These are phyloP conservation scores for Hololepta plana DNA, from an alignment of 2,888 invertebrate genomes.

Conservation along the genomic window DNA sequence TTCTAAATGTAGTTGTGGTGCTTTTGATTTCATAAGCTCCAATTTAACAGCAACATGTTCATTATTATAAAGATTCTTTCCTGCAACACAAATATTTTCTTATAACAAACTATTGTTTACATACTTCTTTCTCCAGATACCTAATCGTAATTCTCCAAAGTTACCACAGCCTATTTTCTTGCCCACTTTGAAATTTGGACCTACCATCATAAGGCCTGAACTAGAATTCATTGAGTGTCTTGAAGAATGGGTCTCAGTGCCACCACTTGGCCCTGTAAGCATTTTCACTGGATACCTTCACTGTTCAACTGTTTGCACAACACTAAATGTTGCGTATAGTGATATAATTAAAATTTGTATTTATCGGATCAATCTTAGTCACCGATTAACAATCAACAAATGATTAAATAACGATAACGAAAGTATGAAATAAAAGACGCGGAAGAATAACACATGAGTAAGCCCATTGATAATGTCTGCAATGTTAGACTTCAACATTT, in stretches of 20 bases:
- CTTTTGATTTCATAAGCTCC: conserved; percentile 99
- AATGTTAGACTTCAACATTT: too few species aligned
- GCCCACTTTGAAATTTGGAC: conserved; percentile 98
- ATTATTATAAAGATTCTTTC: conserved; percentile 98
- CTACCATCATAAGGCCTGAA: conserved; percentile 92
- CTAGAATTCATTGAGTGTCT: conserved; percentile 61
- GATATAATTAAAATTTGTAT: too few species aligned
- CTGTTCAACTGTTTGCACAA: too few species aligned
- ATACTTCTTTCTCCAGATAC: conserved; percentile 35
- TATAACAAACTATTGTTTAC: too few species aligned
- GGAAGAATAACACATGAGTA: too few species aligned
- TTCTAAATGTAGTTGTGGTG: conserved; percentile 98
- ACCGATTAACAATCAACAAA: too few species aligned
- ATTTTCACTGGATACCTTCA: too few species aligned
- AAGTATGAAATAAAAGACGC: too few species aligned
- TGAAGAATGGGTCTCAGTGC: conserved; percentile 59
- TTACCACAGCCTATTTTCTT: conserved; percentile 99
- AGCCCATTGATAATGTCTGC: too few species aligned
- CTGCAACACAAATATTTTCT: conserved; percentile 5
- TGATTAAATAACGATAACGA: too few species aligned
- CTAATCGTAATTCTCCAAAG: conserved; percentile 96
- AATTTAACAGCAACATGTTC: conserved; percentile 99
- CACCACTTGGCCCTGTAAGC: conserved; percentile 13
- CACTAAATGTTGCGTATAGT: too few species aligned
- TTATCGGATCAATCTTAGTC: too few species aligned